A percentile compares a stretch with the other conserved stretches of the same genome.
Evolutionary conservation across 2,797 vertebrate species (phyloP).

Genomic region (Scyliorhinus canicula): DNA sequence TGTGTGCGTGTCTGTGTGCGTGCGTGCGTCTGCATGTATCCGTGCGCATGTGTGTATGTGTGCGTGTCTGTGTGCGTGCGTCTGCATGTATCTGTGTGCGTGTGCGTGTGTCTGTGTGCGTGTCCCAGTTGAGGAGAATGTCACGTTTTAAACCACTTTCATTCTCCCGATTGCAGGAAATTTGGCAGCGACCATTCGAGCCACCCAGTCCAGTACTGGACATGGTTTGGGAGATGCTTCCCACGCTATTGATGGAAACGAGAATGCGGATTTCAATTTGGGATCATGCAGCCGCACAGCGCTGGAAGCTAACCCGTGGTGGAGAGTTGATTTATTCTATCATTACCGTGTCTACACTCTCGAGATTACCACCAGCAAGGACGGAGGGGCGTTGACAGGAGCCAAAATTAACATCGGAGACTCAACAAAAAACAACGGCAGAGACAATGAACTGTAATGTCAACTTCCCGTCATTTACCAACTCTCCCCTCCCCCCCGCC

Average conservation of each 20-base stretch:
- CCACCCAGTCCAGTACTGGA: neutral
- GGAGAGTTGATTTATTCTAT: neutral
- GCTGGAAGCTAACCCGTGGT: fast-evolving
- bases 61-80: too few species aligned
- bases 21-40: too few species aligned
- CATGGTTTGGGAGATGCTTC: fast-evolving
- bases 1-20: too few species aligned
- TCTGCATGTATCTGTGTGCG: too few species aligned
- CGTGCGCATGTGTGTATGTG: too few species aligned
- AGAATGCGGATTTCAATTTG: too few species aligned
- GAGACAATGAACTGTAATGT: neutral
- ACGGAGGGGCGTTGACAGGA: too few species aligned
- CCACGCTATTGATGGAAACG: neutral
- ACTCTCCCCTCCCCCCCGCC: neutral
- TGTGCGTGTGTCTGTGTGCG: too few species aligned
- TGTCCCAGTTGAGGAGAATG: neutral
- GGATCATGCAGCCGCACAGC: neutral
- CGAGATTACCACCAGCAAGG: neutral
- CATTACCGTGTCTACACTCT: neutral
- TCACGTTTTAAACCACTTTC: neutral
- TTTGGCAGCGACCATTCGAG: neutral
- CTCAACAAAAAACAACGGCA: neutral
- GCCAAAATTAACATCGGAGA: neutral
- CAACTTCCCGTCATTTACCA: neutral
- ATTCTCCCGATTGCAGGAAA: neutral